Base-by-base conservation (phyloP, 2,888 invertebrate species). In the Leucozona laternaria region DNA sequence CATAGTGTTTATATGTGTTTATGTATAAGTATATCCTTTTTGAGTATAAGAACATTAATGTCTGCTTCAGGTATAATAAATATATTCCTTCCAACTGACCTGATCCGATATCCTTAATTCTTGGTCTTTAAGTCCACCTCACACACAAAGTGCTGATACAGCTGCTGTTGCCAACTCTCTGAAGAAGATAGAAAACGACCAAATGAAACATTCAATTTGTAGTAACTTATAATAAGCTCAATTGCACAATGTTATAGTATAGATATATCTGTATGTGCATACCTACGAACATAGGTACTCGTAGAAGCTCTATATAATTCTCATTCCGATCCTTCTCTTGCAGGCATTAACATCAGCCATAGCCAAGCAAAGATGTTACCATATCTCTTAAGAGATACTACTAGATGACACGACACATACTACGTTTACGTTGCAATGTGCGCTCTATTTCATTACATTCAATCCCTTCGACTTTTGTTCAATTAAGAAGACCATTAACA, bases 401-500 rank as follows among this genome's bases (percentile, higher is more conserved):
- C 50, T 31, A 66, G 66, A 66, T 22, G 40, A 62, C 28, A 45
- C 50, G 40, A 43, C 76, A 75, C 73, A 68, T 34, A 76, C 77
- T 50, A 22, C n/a, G n/a, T n/a, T n/a, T 25, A 31, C 50, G 55
- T 58, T 57, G 25, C 70, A 60, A 17, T 40, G 64, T 66, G 31
- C 31, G 22, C 64, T 73, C 50, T 73, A 73, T 78, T 86, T 82
- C 86, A 86, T 82, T 86, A 78, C 71, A 75, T 70, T 73, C 81
- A 86, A 86, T 86, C 86, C 82, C 86, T 82, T 86, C 86, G 86
- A 82, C 86, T 86, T 82, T 70, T 78, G 86, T 86, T 86, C 86
- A 86, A 86, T 86, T 86, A 86, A 86, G 80, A 80, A 80, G 86
- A 86, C 86, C 78, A 86, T 86, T 86, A 86, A 86, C 86, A 86